phyloP scores from a whole-genome alignment of 30 jellyfish, hydroid and myxozoan species.

The Aurelia aurita region DNA sequence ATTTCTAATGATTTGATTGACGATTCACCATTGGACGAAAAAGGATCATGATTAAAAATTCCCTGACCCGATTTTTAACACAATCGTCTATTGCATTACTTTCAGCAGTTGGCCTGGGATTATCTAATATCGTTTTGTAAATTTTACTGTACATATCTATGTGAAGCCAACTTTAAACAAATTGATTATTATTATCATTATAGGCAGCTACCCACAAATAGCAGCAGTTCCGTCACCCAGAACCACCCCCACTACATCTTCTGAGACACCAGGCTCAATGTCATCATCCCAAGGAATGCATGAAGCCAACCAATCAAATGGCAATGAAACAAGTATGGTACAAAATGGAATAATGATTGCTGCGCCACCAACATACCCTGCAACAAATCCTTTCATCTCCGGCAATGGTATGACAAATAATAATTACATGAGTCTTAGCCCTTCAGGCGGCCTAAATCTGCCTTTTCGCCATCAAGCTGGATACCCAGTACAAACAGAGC shows the following conservation, averaged over 20 bases:
- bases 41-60: too few species aligned
- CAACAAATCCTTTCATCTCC: slow-evolving; percentile 73
- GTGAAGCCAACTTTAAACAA: too few species aligned
- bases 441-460: slow-evolving; percentile 90
- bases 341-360: slow-evolving; percentile 78
- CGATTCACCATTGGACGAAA: too few species aligned
- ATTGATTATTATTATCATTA: too few species aligned
- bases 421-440: slow-evolving; percentile 89
- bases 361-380: slow-evolving; percentile 80
- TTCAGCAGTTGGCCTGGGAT: too few species aligned
- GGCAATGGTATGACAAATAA: slow-evolving; percentile 85
- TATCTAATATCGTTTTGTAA: too few species aligned
- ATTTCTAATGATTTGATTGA: too few species aligned
- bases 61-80: too few species aligned
- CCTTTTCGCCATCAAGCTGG: slow-evolving; percentile 93
- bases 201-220: slow-evolving; percentile 42
- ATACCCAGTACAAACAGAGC: slow-evolving; percentile 66
- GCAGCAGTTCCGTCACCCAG: slow-evolving; percentile 82
- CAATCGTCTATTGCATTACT: too few species aligned
- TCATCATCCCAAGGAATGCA: slow-evolving; percentile 75
- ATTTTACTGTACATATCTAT: too few species aligned
- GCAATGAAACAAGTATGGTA: slow-evolving; percentile 63
- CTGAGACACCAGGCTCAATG: slow-evolving; percentile 82
- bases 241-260: slow-evolving; percentile 71
- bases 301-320: slow-evolving; percentile 61